Conservation (phyloP, 2,113 vertebrate genomes). For the Equus quagga region DNA sequence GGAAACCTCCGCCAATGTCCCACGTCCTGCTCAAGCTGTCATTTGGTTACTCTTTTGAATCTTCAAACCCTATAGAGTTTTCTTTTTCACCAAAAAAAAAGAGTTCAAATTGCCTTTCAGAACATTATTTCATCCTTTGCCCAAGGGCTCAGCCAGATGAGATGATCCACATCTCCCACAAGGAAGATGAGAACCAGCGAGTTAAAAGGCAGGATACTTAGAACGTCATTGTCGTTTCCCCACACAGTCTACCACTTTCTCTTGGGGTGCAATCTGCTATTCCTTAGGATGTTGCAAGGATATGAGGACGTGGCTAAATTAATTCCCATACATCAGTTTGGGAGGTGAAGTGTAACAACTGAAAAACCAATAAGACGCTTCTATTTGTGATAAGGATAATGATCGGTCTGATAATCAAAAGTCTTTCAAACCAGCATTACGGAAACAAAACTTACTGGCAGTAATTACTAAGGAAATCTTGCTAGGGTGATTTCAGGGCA, state of each 20-base stretch:
- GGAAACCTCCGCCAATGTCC: neutral
- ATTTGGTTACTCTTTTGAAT: neutral
- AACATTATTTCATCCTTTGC: neutral
- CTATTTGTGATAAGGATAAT: neutral
- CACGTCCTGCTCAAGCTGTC: neutral
- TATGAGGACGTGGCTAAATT: neutral
- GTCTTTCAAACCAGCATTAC: neutral
- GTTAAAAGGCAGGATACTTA: neutral
- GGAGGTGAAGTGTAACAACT: neutral
- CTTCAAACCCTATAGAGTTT: neutral
- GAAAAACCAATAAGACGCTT: neutral
- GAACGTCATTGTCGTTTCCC: neutral
- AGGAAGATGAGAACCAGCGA: rapidly evolving
- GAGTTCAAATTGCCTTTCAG: neutral
- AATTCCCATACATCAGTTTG: neutral
- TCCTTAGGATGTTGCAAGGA: neutral
- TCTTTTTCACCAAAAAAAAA: neutral
- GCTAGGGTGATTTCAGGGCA: neutral
- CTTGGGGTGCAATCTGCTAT: neutral
- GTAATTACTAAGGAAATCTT: neutral
- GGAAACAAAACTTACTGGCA: neutral
- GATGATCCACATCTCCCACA: rapidly evolving
- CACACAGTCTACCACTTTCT: rapidly evolving
- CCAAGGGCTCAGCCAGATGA: neutral
- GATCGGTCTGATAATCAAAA: neutral